Evolutionary conservation across 1,140 invertebrate species (phyloP), one percentile per base, ranked within the genome.

Genomic region (Drosophila biarmipes): DNA sequence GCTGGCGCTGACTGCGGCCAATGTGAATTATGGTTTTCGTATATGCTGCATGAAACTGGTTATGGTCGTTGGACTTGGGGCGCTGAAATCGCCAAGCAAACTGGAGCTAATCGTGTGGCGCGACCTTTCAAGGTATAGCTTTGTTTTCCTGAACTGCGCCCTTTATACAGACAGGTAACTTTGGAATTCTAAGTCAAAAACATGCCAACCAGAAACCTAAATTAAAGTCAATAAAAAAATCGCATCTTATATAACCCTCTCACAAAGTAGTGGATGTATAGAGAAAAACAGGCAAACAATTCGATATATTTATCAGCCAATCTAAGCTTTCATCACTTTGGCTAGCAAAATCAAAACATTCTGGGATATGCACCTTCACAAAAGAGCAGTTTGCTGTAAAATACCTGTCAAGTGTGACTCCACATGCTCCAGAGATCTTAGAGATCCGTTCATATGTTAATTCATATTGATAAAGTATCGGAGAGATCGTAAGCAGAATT

Each of bases 371-470:
- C n/a, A 21, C 21, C 21, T 0, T 14, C 7, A 35, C 34, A 11
- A 40, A 14, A 35, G 10, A 6, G 14, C 21, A 21, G 15, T 40
- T 37, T 64, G 54, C 54, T 52, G 21, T 48, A 52, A 67, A 56
- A 63, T 61, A 86, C 56, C 64, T 62, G 82, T 64, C 81, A 63
- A 68, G 11, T 80, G 81, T 81, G 73, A 35, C 29, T 31, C 6
- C 29, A 31, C 73, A 78, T 86, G 82, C 78, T 82, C 63, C 19
- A 56, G 19, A 43, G 63, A 68, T 68, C 34, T 45, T 49, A 72
- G 78, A 78, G 62, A 54, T 75, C 57, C 64, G 69, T 87, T 87
- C 74, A 87, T 87, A 87, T 87, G 82, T 84, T 72, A 87, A 87
- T 86, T 67, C 37, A 62, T 52, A 57, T 71, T 61, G 80, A 86